A percentile compares a stretch with the other conserved stretches of the same genome.
phyloP scores from a whole-genome alignment of 2,797 vertebrate genomes.

The Clarias pachynema region DNA sequence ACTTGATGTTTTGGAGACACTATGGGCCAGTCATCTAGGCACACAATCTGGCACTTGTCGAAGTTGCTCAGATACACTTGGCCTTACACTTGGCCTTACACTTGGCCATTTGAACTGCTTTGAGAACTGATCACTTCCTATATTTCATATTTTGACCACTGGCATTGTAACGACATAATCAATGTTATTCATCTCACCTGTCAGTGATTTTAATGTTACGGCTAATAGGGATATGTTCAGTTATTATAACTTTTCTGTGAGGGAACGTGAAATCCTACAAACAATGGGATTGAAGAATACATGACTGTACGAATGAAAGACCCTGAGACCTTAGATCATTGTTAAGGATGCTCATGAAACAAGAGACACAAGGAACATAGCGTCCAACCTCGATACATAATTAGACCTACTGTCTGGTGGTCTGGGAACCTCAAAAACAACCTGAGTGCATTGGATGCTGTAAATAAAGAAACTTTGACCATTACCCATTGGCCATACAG shows the following conservation, averaged over 20 bases:
- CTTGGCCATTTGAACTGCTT: too few species aligned
- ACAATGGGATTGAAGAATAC: neutral
- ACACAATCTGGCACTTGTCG: too few species aligned
- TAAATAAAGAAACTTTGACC: neutral
- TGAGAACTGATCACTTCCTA: too few species aligned
- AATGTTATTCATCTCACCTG: too few species aligned
- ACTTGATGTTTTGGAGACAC: too few species aligned
- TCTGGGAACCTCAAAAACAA: neutral
- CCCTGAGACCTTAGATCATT: too few species aligned
- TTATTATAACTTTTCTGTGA: neutral
- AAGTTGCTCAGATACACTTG: too few species aligned
- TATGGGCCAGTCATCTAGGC: too few species aligned
- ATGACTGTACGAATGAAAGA: neutral
- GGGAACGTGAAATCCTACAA: neutral
- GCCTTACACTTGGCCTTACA: too few species aligned
- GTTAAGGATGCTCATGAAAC: neutral
- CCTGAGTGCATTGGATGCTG: neutral
- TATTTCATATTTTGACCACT: too few species aligned
- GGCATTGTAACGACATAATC: too few species aligned
- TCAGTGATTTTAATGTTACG: too few species aligned
- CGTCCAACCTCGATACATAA: neutral
- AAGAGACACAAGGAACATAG: neutral
- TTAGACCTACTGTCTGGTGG: neutral
- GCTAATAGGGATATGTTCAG: neutral
- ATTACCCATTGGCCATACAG: neutral